Percentiles rank a stretch among this genome's conserved stretches.
These are phyloP conservation scores for Furcifer pardalis DNA, from an alignment of 2,797 vertebrate species.

Conservation along the genomic window DNA sequence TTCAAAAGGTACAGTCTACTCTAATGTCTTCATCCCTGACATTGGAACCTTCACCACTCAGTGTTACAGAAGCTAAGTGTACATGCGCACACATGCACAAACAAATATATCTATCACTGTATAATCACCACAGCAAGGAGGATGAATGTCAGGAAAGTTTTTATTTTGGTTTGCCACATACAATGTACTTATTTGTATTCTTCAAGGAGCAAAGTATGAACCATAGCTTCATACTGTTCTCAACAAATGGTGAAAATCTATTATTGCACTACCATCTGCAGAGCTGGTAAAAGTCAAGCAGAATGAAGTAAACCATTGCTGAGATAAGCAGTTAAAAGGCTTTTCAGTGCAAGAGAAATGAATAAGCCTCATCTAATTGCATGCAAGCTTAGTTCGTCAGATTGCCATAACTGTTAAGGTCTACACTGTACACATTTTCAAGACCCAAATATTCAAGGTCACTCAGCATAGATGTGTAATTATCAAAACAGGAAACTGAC, in stretches of 20 bases:
- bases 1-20: too few species aligned
- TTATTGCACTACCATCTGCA: neutral
- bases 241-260: neutral
- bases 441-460: constrained; percentile 23
- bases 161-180: too few species aligned
- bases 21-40: too few species aligned
- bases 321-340: constrained; percentile 27
- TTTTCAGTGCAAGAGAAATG: constrained; percentile 41
- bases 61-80: too few species aligned
- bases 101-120: too few species aligned
- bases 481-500: constrained; percentile 39
- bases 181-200: neutral
- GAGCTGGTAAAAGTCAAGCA: constrained; percentile 6
- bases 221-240: constrained; percentile 7
- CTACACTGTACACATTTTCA: constrained; percentile 22
- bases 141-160: too few species aligned
- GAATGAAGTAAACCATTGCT: neutral
- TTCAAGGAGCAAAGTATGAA: neutral
- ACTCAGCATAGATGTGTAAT: neutral
- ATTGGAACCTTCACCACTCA: too few species aligned
- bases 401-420: neutral
- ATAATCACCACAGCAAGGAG: too few species aligned
- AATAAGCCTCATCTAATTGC: constrained; percentile 33
- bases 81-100: too few species aligned
- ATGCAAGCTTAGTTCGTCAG: constrained; percentile 24